Evolutionary conservation across 2,888 invertebrate genomes (phyloP), one percentile per base, ranked within the genome.

Genomic region (Drosophila kokeensis): DNA sequence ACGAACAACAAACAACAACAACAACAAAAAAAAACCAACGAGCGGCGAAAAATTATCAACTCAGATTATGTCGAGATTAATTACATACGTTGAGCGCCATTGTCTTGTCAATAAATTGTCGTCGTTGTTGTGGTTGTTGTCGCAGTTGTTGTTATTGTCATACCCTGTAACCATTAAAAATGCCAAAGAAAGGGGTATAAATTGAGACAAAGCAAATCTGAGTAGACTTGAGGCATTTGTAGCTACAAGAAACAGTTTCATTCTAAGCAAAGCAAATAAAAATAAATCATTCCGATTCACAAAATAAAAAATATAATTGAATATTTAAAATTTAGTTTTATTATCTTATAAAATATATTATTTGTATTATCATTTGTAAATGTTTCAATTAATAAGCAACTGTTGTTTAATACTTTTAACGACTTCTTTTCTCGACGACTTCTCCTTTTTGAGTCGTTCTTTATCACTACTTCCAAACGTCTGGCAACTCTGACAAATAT

Each of bases 31-130:
- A 69, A 78, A 54, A 74, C 67, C 76, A 69, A 72, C 83, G 77
- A 76, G 73, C 77, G 79, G 82, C 81, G 79, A 84, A 86, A 91
- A 91, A 91, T 91, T 91, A 91, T 91, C 89, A 92, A 92, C 92
- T 92, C 92, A 92, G 92, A 92, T 92, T 92, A 92, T 92, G 92
- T 92, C 92, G 91, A 92, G 92, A 92, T 92, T 92, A 92, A 92
- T 92, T 92, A 92, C 92, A 91, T 91, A 91, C 91, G 83, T 72
- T 83, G 85, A 83, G 76, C 92, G 87, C 92, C 89, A 92, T 92
- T 92, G 92, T 92, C 89, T 90, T 92, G 92, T 92, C 92, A 92
- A 92, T 91, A 88, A 86, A 88, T 89, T 88, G 87, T 88, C 89
- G 82, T 76, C 73, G 80, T 62, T 53, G 81, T 73, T 68, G 81